Conservation (phyloP, 1,140 invertebrate genomes). For the Heliothis virescens region DNA sequence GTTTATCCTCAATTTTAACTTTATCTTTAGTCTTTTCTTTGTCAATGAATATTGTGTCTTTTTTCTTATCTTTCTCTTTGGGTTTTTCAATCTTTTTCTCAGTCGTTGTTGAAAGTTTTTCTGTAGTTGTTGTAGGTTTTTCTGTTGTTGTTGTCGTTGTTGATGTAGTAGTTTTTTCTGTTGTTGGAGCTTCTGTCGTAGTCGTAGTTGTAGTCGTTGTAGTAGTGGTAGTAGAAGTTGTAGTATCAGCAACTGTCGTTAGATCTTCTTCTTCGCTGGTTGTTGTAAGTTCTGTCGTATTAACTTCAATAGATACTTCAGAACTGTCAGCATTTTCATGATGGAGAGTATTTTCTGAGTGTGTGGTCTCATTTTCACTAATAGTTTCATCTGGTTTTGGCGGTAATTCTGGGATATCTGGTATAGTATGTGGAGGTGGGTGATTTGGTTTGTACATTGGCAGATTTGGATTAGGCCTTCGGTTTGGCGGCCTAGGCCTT, state of each 20-base stretch:
- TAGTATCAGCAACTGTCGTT: slow-evolving; percentile 51
- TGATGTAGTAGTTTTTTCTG: slow-evolving; percentile 58
- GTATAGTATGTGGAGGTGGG: slow-evolving; percentile 60
- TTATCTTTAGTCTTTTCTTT: slow-evolving; percentile 73
- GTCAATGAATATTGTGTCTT: slow-evolving; percentile 62
- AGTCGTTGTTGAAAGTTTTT: slow-evolving; percentile 62
- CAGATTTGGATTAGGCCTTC: slow-evolving; percentile 82
- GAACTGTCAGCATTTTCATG: slow-evolving; percentile 63
- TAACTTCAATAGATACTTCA: slow-evolving; percentile 53
- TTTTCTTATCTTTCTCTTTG: slow-evolving; percentile 73
- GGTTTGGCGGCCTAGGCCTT: slow-evolving; percentile 82
- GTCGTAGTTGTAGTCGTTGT: slow-evolving; percentile 60
- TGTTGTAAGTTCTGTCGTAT: slow-evolving; percentile 50
- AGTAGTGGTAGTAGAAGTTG: slow-evolving; percentile 58
- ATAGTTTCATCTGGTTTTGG: slow-evolving; percentile 64
- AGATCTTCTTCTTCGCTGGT: slow-evolving; percentile 58
- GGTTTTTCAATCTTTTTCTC: slow-evolving; percentile 74
- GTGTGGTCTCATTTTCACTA: slow-evolving; percentile 72
- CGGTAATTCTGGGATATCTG: slow-evolving; percentile 57
- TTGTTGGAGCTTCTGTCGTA: slow-evolving; percentile 52
- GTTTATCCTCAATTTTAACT: slow-evolving; percentile 66
- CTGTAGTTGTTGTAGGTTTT: slow-evolving; percentile 58
- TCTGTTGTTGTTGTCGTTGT: slow-evolving; percentile 55
- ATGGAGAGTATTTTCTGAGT: slow-evolving; percentile 75
- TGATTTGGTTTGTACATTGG: slow-evolving; percentile 81